Evolutionary conservation across 2,797 vertebrate genomes (phyloP), one percentile per base, ranked within the genome.

Genomic region (Intellagama lesueurii): DNA sequence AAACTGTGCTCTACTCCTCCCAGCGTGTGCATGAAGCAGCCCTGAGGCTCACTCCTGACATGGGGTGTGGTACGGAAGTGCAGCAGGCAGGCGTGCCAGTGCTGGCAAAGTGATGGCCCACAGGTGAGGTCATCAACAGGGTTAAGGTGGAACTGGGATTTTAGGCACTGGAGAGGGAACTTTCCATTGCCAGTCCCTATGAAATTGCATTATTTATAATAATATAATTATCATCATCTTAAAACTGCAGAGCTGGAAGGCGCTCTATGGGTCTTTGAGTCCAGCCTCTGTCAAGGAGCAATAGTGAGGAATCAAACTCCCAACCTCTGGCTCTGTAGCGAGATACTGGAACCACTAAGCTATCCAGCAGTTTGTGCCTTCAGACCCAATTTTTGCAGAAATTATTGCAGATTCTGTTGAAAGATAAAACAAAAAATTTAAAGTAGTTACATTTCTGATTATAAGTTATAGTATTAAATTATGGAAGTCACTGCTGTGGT

Each of bases 121-220:
- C 60, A 82, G 78, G 88, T 90, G 79, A 90, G 85, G 80, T 90
- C 89, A 90, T 79, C 22, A 3, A 60, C 49, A 56, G 72, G 72
- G 84, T 90, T 90, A 90, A 86, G 89, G 89, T 90, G 85, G 89
- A 90, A 86, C 60, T 3, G 3, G 40, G 78, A 81, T 52, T 52
- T 7, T 64, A 14, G 1, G 79, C n/a, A 77, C 7, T 9, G 24
- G 26, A 5, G 44, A 68, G 32, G 17, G 70, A n/a, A 56, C 17
- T 3, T 19, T 56, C 35, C 40, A 14, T 52, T 68, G 24, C 44
- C 28, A 19, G 11, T 75, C 24, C 0, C 26, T 35, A 26, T 35
- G 52, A 30, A 3, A 70, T 52, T 35, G 19, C 40, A 30, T 30
- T 35, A 14, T 40, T n/a, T 52, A 9, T 68, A 56, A 56, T 9